Percentiles rank a stretch among this genome's conserved stretches.
Evolutionary conservation across 2,113 vertebrate genomes (phyloP).

Genomic region (Baryphthengus martii): DNA sequence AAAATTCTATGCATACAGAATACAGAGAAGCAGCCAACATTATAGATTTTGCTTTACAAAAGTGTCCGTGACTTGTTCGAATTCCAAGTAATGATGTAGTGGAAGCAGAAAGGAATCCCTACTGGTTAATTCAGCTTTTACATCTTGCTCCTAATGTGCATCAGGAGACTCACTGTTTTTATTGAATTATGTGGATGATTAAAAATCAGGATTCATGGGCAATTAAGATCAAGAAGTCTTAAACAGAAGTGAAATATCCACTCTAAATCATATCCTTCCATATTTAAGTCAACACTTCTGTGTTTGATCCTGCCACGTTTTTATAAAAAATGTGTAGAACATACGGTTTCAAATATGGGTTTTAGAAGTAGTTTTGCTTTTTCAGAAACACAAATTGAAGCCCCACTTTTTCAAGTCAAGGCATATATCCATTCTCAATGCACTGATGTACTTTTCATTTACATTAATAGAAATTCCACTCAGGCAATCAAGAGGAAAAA

Average conservation of each 20-base stretch:
- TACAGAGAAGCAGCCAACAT: not conserved
- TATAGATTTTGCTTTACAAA: not conserved
- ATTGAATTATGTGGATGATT: not conserved
- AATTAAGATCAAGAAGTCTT: not conserved
- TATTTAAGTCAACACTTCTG: not conserved
- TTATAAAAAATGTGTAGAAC: not conserved
- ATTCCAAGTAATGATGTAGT: not conserved
- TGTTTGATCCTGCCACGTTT: not conserved
- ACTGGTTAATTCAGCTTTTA: not conserved
- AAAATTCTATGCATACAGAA: not conserved
- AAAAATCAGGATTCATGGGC: not conserved
- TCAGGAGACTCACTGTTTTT: not conserved
- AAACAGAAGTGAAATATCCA: not conserved
- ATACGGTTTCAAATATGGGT: not conserved
- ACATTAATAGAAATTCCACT: conserved; percentile 3
- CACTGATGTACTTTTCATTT: not conserved
- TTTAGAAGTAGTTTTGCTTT: not conserved
- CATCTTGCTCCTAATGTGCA: not conserved
- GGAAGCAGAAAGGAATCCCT: not conserved
- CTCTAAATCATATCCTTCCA: not conserved
- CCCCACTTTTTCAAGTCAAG: not conserved
- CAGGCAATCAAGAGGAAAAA: conserved; percentile 16
- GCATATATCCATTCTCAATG: not conserved
- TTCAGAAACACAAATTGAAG: not conserved
- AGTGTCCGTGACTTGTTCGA: not conserved